phyloP scores from a whole-genome alignment of 2,797 vertebrate genomes.

The Periophthalmus magnuspinnatus region DNA sequence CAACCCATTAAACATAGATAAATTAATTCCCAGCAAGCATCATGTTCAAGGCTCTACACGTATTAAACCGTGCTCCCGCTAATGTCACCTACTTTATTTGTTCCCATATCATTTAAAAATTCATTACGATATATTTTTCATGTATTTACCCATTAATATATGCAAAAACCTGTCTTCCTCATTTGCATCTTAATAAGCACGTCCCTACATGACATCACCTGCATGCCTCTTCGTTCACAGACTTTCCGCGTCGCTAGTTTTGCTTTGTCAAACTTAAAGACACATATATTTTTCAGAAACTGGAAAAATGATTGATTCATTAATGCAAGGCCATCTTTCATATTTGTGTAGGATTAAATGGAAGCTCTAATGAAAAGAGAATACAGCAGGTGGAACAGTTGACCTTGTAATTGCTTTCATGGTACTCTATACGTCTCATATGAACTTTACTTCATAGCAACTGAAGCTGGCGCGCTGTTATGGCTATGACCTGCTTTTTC shows the following conservation, averaged over 20 bases:
- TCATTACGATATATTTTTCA: background rate
- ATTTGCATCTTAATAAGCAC: conserved; percentile 4
- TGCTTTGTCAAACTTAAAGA: background rate
- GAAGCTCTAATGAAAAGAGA: conserved; percentile 24
- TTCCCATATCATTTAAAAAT: background rate
- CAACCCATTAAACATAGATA: background rate
- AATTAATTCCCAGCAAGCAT: background rate
- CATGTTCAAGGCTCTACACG: background rate
- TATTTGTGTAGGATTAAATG: conserved; percentile 24
- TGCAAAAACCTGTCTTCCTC: conserved; percentile 8
- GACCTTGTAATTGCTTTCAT: conserved; percentile 62
- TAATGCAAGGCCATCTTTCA: background rate
- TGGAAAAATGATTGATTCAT: conserved; percentile 3
- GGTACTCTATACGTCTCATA: background rate
- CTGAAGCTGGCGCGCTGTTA: background rate
- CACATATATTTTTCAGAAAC: background rate
- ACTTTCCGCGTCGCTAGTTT: background rate
- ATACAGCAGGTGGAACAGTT: conserved; percentile 28
- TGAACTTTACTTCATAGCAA: conserved; percentile 31
- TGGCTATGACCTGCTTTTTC: conserved; percentile 13
- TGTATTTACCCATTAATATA: conserved; percentile 8
- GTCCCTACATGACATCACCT: background rate
- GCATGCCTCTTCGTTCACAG: background rate
- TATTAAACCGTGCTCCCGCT: background rate
- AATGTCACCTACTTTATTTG: conserved; percentile 8